Percentiles rank a stretch among this genome's conserved stretches.
These are phyloP conservation scores for Bujurquina vittata DNA, from an alignment of 2,113 vertebrate species.

Conservation along the genomic window DNA sequence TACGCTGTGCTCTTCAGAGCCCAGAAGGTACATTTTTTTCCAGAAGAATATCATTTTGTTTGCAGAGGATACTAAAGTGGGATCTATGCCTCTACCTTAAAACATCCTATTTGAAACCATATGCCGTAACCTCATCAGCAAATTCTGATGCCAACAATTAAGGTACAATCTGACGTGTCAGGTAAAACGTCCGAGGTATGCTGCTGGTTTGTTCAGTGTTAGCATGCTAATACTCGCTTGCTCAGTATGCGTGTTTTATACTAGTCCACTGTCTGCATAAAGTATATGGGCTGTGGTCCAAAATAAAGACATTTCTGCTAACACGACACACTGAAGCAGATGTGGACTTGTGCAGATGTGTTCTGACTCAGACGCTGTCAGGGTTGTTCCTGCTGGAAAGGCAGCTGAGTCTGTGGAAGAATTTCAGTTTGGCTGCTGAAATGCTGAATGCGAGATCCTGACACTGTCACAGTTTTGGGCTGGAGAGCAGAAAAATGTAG, in stretches of 20 bases:
- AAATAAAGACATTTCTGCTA: not conserved
- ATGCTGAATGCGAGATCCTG: not conserved
- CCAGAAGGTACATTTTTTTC: too few relatives aligned
- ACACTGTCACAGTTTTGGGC: too few relatives aligned
- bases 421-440: not conserved
- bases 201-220: not conserved
- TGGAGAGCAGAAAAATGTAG: not conserved
- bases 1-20: not conserved
- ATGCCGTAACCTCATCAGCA: not conserved
- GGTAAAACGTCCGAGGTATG: not conserved
- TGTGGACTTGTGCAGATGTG: not conserved
- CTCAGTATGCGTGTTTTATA: not conserved
- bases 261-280: too few relatives aligned
- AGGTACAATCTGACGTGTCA: not conserved
- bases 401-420: not conserved
- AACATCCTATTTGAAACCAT: not conserved
- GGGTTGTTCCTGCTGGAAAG: not conserved
- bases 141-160: too few relatives aligned
- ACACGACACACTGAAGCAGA: not conserved
- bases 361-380: too few relatives aligned
- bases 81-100: not conserved
- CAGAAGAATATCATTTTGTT: too few relatives aligned
- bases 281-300: too few relatives aligned
- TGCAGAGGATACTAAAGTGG: not conserved
- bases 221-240: not conserved